phyloP scores from a whole-genome alignment of 2,888 invertebrate genomes.

The Oegoconia quadripuncta region DNA sequence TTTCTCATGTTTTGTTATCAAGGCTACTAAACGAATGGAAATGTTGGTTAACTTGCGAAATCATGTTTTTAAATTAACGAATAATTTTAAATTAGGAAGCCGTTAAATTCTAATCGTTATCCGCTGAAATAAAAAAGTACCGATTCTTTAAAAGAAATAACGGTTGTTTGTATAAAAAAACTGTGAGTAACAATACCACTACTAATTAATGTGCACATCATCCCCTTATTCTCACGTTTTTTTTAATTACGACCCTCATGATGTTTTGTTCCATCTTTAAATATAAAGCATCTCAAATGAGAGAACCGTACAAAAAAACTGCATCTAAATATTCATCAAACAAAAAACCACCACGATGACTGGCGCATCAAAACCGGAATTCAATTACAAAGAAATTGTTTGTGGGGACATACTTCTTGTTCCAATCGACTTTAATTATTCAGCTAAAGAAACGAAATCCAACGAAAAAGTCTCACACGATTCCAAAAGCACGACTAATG shows the following conservation, averaged over 20 bases:
- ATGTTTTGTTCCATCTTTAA: conserved; percentile 57
- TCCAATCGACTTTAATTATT: conserved; percentile 66
- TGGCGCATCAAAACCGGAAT: conserved; percentile 71
- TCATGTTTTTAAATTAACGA: background rate
- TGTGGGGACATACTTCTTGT: conserved; percentile 68
- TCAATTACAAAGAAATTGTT: conserved; percentile 69
- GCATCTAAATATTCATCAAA: conserved; percentile 59
- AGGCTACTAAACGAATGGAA: too few relatives aligned
- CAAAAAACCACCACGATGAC: conserved; percentile 65
- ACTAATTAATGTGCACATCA: conserved; percentile 57
- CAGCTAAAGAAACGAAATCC: conserved; percentile 36
- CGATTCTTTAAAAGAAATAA: conserved; percentile 22
- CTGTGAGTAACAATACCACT: conserved; percentile 32
- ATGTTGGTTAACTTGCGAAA: background rate
- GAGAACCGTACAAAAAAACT: conserved; percentile 50
- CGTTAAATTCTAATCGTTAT: conserved; percentile 20
- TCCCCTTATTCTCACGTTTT: conserved; percentile 71
- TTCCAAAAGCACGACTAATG: conserved; percentile 62
- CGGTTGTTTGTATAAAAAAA: conserved; percentile 24
- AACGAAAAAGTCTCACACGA: conserved; percentile 57
- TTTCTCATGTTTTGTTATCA: too few relatives aligned
- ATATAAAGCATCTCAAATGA: conserved; percentile 55
- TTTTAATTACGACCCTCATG: conserved; percentile 68
- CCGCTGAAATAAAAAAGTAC: conserved; percentile 21
- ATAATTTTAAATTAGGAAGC: background rate